A percentile compares a stretch with the other conserved stretches of the same genome.
These are phyloP conservation scores for Calameuta idolon DNA, from an alignment of 2,888 invertebrate genomes.

Conservation along the genomic window DNA sequence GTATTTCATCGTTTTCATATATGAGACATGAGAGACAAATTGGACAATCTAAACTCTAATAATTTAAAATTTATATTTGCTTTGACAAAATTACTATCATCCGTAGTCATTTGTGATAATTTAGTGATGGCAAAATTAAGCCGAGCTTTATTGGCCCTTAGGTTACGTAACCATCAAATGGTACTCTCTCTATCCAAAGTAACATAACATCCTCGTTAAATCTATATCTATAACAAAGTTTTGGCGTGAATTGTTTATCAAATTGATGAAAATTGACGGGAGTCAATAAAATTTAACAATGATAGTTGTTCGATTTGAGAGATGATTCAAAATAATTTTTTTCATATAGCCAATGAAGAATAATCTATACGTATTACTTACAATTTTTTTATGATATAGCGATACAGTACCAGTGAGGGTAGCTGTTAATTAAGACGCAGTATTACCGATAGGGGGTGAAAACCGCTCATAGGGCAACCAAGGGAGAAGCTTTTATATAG, in stretches of 20 bases:
- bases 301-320: not conserved
- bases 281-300: not conserved
- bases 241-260: not conserved
- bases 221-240: not conserved
- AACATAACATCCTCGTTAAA: not conserved
- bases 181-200: not conserved
- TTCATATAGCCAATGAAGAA: not conserved
- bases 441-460: conserved; percentile 47
- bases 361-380: not conserved
- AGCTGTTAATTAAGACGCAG: conserved; percentile 57
- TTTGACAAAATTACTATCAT: not conserved
- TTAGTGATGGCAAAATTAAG: conserved; percentile 48
- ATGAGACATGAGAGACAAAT: not conserved
- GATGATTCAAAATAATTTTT: not conserved
- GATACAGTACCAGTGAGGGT: conserved; percentile 18
- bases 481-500: conserved; percentile 39
- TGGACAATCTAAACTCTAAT: not conserved
- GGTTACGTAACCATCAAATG: conserved; percentile 48
- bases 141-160: conserved; percentile 47
- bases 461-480: conserved; percentile 27
- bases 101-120: not conserved
- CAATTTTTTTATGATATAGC: conserved; percentile 12
- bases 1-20: not conserved
- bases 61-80: not conserved
- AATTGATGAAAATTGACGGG: not conserved